phyloP scores from a whole-genome alignment of 2,888 invertebrate species.

The Sthenelais limicola region DNA sequence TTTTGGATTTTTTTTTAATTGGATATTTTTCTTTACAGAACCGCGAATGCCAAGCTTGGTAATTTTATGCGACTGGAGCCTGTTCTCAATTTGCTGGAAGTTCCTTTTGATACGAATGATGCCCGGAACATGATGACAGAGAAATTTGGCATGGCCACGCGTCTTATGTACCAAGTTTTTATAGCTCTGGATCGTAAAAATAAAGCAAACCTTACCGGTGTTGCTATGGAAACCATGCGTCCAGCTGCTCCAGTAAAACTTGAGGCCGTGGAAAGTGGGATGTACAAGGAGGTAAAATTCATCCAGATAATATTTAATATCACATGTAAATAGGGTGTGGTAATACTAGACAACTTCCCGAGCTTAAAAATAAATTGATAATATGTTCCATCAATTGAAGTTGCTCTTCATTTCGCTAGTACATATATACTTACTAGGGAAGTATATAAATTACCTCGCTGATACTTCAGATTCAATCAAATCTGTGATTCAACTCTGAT shows the following conservation, averaged over 20 bases:
- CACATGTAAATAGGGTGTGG: too few species aligned
- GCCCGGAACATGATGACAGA: slow-evolving; percentile 72
- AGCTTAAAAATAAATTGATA: too few species aligned
- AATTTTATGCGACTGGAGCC: slow-evolving; percentile 72
- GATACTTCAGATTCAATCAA: too few species aligned
- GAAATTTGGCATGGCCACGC: slow-evolving; percentile 68
- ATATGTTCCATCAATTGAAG: too few species aligned
- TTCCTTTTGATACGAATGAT: slow-evolving; percentile 71
- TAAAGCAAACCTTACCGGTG: slow-evolving; percentile 69
- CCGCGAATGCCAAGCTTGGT: slow-evolving; percentile 70
- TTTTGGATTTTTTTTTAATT: too few species aligned
- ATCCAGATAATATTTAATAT: too few species aligned
- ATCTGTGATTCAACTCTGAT: too few species aligned
- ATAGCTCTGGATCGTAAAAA: slow-evolving; percentile 71
- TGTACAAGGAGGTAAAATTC: slow-evolving; percentile 68
- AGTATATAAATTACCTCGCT: too few species aligned
- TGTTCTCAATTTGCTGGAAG: slow-evolving; percentile 67
- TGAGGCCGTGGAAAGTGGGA: slow-evolving; percentile 66
- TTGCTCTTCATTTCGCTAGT: too few species aligned
- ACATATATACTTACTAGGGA: too few species aligned
- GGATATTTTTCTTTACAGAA: slow-evolving; percentile 60
- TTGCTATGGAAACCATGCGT: slow-evolving; percentile 72
- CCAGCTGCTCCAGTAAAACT: slow-evolving; percentile 71
- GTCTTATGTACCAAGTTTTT: slow-evolving; percentile 71
- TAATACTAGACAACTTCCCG: too few species aligned